Base-by-base conservation (phyloP, 1,140 invertebrate genomes). In the Dendrolimus punctatus region DNA sequence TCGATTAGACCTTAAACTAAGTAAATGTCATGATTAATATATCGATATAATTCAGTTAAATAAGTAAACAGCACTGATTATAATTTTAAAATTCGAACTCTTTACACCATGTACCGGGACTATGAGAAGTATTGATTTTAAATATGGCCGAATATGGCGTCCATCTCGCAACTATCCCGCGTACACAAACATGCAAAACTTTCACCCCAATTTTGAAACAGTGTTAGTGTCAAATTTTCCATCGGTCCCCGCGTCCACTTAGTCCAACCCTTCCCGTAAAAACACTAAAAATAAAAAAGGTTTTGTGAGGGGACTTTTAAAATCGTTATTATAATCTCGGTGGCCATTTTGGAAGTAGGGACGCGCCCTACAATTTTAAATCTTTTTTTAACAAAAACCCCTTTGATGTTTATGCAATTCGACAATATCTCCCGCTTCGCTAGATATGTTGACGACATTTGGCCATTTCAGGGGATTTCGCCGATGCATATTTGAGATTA, bases 281-380 rank as follows among this genome's bases (percentile, higher is more conserved):
- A 68, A 78, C 70, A 69, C 68, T 66, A 68, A 73, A 77, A 77
- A 70, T 46, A 63, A 64, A 71, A 68, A 58, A 48, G 23, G 23
- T 23, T 23, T 23, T 9, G 60, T 55, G 63, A 71, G 77, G 79
- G 81, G 78, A 69, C 70, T 73, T 64, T 82, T 80, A 83, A 83
- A 83, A 85, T 83, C 78, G 82, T 85, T 85, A 85, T 85, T 85
- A 85, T 85, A 85, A 85, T 82, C 82, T 83, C 72, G 81, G 78
- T 71, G 73, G 78, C 76, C 79, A 81, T 85, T 80, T 78, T 81
- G 70, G 47, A 46, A 45, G 54, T 73, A 66, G 80, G 80, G 80
- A 79, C 73, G 75, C 82, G 80, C 82, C 82, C 80, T 85, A 73
- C 75, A 77, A 76, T 74, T 82, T 83, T 80, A 79, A 76, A 70